A percentile compares a stretch with the other conserved stretches of the same genome.
Evolutionary conservation across 2,113 vertebrate species (phyloP).

Genomic region (Willisornis vidua): DNA sequence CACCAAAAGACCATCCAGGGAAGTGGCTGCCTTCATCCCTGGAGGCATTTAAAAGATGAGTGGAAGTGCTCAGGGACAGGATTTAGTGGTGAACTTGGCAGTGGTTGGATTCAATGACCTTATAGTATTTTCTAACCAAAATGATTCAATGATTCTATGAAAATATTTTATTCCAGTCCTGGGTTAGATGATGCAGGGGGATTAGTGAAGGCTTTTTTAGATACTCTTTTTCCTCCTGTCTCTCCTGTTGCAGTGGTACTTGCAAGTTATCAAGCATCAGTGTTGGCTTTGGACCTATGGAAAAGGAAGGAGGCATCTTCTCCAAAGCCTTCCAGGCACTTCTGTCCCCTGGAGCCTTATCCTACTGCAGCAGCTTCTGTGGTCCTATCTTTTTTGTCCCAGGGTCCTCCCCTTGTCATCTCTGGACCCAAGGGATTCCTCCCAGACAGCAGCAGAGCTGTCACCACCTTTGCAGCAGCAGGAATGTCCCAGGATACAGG

Average conservation of each 20-base stretch:
- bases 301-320: not conserved
- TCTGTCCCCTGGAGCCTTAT: not conserved
- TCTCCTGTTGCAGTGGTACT: not conserved
- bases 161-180: not conserved
- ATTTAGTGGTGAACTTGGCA: not conserved
- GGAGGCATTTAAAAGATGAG: not conserved
- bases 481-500: not conserved
- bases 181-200: not conserved
- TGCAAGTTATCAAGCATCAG: not conserved
- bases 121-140: not conserved
- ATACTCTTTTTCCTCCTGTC: fast-evolving
- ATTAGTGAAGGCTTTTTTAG: not conserved
- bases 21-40: not conserved
- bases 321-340: not conserved
- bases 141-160: not conserved
- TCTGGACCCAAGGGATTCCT: not conserved
- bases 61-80: not conserved
- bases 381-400: not conserved
- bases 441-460: fast-evolving
- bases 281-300: not conserved
- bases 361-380: not conserved
- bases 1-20: not conserved
- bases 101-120: not conserved
- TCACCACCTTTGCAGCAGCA: not conserved
- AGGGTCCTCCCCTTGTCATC: not conserved